Base-by-base conservation (phyloP, 2,113 vertebrate genomes). In the Pagrus major region DNA sequence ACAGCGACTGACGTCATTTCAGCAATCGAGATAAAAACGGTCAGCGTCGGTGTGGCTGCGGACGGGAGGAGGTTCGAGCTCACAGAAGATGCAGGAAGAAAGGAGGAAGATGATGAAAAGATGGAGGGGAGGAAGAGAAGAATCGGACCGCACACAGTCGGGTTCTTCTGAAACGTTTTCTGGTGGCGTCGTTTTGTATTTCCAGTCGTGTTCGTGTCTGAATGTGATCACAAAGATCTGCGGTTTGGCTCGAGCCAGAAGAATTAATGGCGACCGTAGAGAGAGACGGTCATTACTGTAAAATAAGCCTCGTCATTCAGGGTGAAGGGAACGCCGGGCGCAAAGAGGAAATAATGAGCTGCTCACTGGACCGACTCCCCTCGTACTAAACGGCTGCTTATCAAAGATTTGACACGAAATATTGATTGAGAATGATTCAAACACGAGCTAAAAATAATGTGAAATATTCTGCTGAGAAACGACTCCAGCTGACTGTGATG, bases 301-400 rank as follows among this genome's bases (percentile, higher is more conserved):
- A 71, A 70, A 70, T 35, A 55, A 49, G 39, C 56, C 55, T 47
- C 23, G 41, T 51, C 63, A 27, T 56, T 47, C 52, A 42, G 35
- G n/a, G 35, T 2, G 44, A 59, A 33, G 29, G 27, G 9, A 49
- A 31, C 31, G 21, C 11, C 15, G 23, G 5, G 41, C 15, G 2
- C 29, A 44, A 58, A 33, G 70, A 10, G 8, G 64, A 78, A 69
- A 81, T 81, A 81, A 81, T 52, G 74, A 78, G 74, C 81, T 11
- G 59, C 37, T 54, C 59, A 3, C 64, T 11, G 58, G 23, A 64
- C 23, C 37, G 14, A 25, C 14, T 59, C 42, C 42, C 41, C 18
- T 49, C 42, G 3, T 0, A 23, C 51, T 67, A 51, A 71, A 66
- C 8, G 71, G 49, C 65, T 63, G 56, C 80, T 59, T 59, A 44